phyloP scores from a whole-genome alignment of 2,888 invertebrate genomes.

The Xylota segnis region DNA sequence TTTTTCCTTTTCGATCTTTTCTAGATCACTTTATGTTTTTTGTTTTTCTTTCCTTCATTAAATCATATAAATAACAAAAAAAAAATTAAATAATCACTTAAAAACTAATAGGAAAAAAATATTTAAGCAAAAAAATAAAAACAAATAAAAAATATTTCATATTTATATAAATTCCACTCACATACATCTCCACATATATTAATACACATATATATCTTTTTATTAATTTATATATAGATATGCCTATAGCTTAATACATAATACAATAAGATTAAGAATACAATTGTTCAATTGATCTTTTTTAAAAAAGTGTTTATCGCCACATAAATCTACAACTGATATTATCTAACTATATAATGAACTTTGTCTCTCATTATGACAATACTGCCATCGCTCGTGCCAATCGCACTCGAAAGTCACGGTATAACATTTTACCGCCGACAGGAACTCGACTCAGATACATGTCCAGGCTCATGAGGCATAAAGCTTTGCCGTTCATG shows the following conservation, averaged over 20 bases:
- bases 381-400: slow-evolving; percentile 88
- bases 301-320: not conserved
- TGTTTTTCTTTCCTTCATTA: slow-evolving; percentile 34
- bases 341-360: slow-evolving; percentile 52
- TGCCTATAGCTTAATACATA: slow-evolving; percentile 45
- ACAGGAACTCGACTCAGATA: slow-evolving; percentile 89
- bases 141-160: slow-evolving; percentile 60
- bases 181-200: slow-evolving; percentile 59
- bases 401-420: slow-evolving; percentile 89
- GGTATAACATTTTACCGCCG: slow-evolving; percentile 88
- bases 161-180: slow-evolving; percentile 46
- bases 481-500: slow-evolving; percentile 93
- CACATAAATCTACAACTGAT: slow-evolving; percentile 33
- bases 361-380: slow-evolving; percentile 76
- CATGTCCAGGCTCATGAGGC: slow-evolving; percentile 91
- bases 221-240: slow-evolving; percentile 8
- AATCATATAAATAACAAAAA: slow-evolving; percentile 74
- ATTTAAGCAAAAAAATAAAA: slow-evolving; percentile 68
- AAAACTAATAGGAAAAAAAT: slow-evolving; percentile 73
- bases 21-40: slow-evolving; percentile 31
- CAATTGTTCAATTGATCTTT: not conserved
- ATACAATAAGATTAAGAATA: slow-evolving; percentile 45
- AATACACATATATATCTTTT: slow-evolving; percentile 36
- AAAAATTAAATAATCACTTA: slow-evolving; percentile 68
- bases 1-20: slow-evolving; percentile 36